Base-by-base conservation (phyloP, 92 coral and sea anemone species). In the Chrysogorgia sp. region DNA sequence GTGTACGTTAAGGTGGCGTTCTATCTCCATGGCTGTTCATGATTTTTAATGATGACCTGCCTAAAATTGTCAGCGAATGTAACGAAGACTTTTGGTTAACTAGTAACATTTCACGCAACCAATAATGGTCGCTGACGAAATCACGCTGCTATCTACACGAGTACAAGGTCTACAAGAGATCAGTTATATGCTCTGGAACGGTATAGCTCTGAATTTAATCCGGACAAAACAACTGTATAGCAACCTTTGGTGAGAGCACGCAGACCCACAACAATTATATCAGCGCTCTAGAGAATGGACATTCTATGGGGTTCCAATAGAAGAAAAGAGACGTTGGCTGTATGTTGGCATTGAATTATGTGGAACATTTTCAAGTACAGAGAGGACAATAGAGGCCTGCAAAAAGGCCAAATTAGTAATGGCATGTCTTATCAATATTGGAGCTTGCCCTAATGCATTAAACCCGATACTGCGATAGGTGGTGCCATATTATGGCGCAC, bases 21-120 rank as follows among this genome's bases (percentile, higher is more conserved):
- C 13, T 60, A 26, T 60, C 66, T 7, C 66, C 66, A 26, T 60
- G 66, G 66, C 66, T 60, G 2, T 60, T 60, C 26, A 60, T 60
- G 66, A 60, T 60, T 2, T 60, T 26, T 7, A 60, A 60, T 30
- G 21, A 28, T 13, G 66, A 60, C 5, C 15, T 60, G 28, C 66
- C 66, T 15, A 12, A 30, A 20, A 20, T 60, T 60, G 7, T 60
- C 24, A 57, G 22, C 34, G 66, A 60, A 1, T 23, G 17, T 17
- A 60, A 30, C 40, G 66, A 60, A 26, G 28, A 34, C 34, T 34
- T 60, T 14, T 60, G 66, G 66, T 20, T 60, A 1, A 60, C n/a
- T n/a, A n/a, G 34, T 19, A 60, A 60, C 35, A 4, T 60, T 25
- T 34, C 6, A 26, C 28, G 35, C n/a, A 60, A 30, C 40, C 66